Conservation (phyloP, 2,113 vertebrate species). For the Dipodomys ordii region DNA sequence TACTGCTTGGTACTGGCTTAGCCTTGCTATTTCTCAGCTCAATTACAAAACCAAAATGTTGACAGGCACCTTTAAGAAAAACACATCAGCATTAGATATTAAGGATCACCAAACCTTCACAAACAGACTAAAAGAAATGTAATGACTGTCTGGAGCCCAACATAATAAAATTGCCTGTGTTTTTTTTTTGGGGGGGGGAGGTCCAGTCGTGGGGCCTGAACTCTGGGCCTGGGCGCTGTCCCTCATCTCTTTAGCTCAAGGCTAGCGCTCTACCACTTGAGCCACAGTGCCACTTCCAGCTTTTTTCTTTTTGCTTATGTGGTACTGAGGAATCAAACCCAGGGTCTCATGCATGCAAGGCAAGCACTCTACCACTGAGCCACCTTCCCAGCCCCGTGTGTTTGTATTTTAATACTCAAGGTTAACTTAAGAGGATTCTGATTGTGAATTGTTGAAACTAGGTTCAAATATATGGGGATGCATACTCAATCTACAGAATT, state of each 20-base stretch:
- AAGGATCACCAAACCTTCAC: background rate
- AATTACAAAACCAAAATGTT: background rate
- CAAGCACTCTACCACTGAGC: no score
- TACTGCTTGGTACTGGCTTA: rapidly evolving
- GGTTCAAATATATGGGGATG: background rate
- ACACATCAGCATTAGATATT: background rate
- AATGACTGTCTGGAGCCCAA: background rate
- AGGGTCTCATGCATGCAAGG: no score
- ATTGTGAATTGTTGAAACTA: background rate
- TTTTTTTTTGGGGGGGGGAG: background rate
- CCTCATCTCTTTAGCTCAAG: no score
- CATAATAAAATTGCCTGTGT: background rate
- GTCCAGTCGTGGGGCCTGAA: no score
- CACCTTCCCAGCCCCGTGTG: no score
- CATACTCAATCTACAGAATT: background rate
- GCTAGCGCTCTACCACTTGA: no score
- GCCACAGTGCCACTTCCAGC: no score
- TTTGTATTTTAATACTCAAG: background rate
- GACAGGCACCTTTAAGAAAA: background rate
- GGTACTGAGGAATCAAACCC: no score
- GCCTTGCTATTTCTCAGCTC: background rate
- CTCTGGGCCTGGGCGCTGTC: no score
- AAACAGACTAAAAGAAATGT: background rate
- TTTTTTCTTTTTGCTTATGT: no score
- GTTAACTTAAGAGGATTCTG: background rate